A percentile compares a stretch with the other conserved stretches of the same genome.
Evolutionary conservation across 2,888 invertebrate species (phyloP).

Genomic region (Parascotia fuliginaria): DNA sequence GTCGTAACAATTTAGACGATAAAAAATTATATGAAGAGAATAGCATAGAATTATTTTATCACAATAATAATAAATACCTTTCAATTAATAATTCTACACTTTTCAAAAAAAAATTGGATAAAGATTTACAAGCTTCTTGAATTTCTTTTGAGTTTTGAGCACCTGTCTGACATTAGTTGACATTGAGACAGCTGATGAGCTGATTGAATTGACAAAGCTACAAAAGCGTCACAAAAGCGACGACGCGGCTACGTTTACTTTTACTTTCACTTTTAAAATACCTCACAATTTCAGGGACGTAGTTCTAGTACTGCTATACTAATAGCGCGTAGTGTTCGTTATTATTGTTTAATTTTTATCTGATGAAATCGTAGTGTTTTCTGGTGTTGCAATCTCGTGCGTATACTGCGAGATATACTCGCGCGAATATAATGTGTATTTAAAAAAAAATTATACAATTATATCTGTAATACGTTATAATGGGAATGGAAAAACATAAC

Average conservation of each 20-base stretch:
- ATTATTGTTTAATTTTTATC: conserved; percentile 18
- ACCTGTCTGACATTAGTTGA: no score
- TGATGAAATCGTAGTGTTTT: conserved; percentile 13
- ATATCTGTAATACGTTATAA: conserved; percentile 37
- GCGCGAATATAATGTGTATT: conserved; percentile 3
- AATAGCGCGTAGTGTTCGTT: no score
- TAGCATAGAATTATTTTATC: no score
- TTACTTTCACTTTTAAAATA: conserved; percentile 40
- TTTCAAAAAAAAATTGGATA: no score
- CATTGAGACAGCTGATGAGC: neutral
- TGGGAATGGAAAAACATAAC: conserved; percentile 70
- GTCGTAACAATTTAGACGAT: no score
- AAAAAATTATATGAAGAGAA: no score
- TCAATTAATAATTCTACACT: no score
- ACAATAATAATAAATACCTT: no score
- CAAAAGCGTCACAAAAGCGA: neutral
- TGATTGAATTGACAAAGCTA: neutral
- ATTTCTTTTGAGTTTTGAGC: no score
- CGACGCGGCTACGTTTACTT: neutral
- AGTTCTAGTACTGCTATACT: conserved; percentile 12
- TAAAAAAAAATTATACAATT: conserved; percentile 1
- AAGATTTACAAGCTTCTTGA: no score
- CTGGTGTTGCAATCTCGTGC: neutral
- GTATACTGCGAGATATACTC: conserved; percentile 2
- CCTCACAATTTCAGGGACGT: conserved; percentile 28